phyloP scores from a whole-genome alignment of 2,797 vertebrate species.

The Pangasius larnaudii region DNA sequence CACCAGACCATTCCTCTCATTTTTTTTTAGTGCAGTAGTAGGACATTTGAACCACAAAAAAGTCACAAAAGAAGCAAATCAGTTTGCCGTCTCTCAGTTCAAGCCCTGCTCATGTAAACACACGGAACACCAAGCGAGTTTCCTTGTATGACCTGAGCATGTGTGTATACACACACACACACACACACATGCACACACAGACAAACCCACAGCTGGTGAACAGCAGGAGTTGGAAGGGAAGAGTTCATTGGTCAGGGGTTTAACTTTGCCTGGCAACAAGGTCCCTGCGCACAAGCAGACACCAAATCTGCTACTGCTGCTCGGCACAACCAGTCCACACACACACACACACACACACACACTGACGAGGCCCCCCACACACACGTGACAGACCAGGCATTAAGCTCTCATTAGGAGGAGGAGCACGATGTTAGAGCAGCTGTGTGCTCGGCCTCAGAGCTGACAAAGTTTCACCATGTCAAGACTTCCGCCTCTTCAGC shows the following conservation, averaged over 20 bases:
- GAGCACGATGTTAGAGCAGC: conserved; percentile 44
- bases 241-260: conserved; percentile 77
- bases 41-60: background rate
- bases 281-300: conserved; percentile 75
- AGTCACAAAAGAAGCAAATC: background rate
- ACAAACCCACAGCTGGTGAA: conserved; percentile 68
- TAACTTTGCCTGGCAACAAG: conserved; percentile 82
- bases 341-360: conserved; percentile 54
- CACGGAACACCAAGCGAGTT: background rate
- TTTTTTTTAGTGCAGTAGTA: background rate
- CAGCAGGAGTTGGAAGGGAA: conserved; percentile 73
- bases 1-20: background rate
- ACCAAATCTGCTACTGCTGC: conserved; percentile 69
- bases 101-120: background rate
- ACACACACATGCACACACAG: conserved; percentile 24
- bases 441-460: conserved; percentile 37
- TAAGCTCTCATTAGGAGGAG: conserved; percentile 50
- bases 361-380: conserved; percentile 3
- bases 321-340: conserved; percentile 43
- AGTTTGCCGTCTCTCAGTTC: background rate
- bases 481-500: conserved; percentile 32
- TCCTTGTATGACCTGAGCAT: conserved; percentile 13
- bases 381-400: conserved; percentile 46
- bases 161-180: conserved; percentile 26
- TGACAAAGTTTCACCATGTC: conserved; percentile 38